Base-by-base conservation (phyloP, 2,113 vertebrate species). In the Galbula dea region DNA sequence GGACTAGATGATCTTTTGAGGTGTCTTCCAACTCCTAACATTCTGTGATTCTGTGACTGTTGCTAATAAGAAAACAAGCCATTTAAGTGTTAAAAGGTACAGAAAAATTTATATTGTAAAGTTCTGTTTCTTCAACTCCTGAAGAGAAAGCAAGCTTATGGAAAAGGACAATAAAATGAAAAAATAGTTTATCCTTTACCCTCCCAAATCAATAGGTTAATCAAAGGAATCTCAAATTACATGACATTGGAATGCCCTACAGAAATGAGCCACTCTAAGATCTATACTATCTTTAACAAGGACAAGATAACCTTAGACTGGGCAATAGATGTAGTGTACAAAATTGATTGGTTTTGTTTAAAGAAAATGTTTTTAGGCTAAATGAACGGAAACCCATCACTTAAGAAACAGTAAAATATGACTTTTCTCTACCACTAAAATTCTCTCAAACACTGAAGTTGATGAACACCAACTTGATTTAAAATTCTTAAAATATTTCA, bases 181-280 rank as follows among this genome's bases (percentile, higher is more conserved):
- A 79, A 68, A 73, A n/a, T 8, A 83, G 15, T 73, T 91, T 83
- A 79, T 32, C 41, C 34, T 58, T 69, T 80, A 15, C 71, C 29
- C 30, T 73, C 34, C 9, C 9, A 83, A 79, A 94, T 93, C 92
- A 91, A 91, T 89, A 95, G 62, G 26, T 83, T 95, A 95, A 94
- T 94, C 71, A 85, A 94, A 88, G 91, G n/a, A 65, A 93, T 73
- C 87, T 92, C 66, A 87, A 89, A 75, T 82, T 92, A 79, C 22
- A 30, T 54, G 71, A 85, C 78, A 89, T 79, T 91, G 85, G 58
- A 76, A 87, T 83, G 51, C 62, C 88, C 71, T 83, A 83, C 41
- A 91, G 75, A 85, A 88, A 83, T 21, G 13, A 89, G 39, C 24
- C 13, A 57, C 58, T 92, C 54, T 52, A 59, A 91, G 62, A 87